Percentiles rank a stretch among this genome's conserved stretches.
These are phyloP conservation scores for Protaetia brevitarsis DNA, from an alignment of 1,140 invertebrate species.

Conservation along the genomic window DNA sequence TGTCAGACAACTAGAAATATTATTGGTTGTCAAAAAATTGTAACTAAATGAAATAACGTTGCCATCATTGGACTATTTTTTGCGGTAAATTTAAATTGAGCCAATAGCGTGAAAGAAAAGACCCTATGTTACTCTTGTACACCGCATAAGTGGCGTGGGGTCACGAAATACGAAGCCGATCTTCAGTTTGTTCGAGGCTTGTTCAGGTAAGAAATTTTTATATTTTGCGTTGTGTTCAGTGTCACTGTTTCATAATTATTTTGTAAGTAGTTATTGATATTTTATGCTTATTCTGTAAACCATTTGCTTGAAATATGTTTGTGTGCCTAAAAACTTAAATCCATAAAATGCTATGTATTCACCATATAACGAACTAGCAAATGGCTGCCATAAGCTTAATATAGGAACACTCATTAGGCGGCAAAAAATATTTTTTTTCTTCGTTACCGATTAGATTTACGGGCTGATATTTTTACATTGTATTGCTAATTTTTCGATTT, in stretches of 20 bases:
- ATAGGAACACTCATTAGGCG: slow-evolving; percentile 27
- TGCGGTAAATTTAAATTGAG: slow-evolving; percentile 60
- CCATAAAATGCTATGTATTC: slow-evolving; percentile 36
- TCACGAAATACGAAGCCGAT: slow-evolving; percentile 59
- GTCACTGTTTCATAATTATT: slow-evolving; percentile 50
- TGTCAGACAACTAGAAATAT: slow-evolving; percentile 41
- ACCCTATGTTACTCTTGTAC: slow-evolving; percentile 53
- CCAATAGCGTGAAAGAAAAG: slow-evolving; percentile 55
- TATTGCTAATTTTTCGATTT: slow-evolving; percentile 17
- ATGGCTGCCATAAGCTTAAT: slow-evolving; percentile 49
- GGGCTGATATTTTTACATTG: slow-evolving; percentile 22
- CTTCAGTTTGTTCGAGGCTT: slow-evolving; percentile 56
- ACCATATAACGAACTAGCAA: slow-evolving; percentile 45
- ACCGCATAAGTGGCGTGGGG: slow-evolving; percentile 62
- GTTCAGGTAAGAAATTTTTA: slow-evolving; percentile 59
- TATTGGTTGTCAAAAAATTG: slow-evolving; percentile 50
- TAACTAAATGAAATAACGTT: slow-evolving; percentile 51
- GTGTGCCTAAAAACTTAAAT: slow-evolving; percentile 38
- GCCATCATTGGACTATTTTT: slow-evolving; percentile 57
- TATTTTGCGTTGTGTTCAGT: slow-evolving; percentile 51
- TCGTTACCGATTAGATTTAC: neutral
- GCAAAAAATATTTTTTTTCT: slow-evolving; percentile 30
- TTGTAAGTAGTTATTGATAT: slow-evolving; percentile 34
- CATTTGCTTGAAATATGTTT: slow-evolving; percentile 30
- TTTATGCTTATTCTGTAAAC: slow-evolving; percentile 30